These are phyloP conservation scores for Sialis fuliginosa DNA, from an alignment of 2,888 invertebrate species.

Conservation along the genomic window DNA sequence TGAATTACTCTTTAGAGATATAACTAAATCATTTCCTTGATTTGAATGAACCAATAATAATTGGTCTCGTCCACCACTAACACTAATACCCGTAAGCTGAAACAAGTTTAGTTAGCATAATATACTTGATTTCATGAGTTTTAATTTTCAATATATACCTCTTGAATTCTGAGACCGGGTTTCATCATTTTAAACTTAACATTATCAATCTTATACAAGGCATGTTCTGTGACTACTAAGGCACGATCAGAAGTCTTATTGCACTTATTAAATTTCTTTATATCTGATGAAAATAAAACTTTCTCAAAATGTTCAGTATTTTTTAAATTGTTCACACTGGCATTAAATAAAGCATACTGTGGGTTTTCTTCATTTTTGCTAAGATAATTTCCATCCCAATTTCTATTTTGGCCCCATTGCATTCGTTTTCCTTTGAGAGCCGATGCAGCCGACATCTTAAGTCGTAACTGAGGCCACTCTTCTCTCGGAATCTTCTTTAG, in stretches of 20 bases:
- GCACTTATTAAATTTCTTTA: constrained; percentile 51
- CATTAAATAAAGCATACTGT: constrained; percentile 42
- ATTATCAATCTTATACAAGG: constrained; percentile 74
- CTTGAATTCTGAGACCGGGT: constrained; percentile 61
- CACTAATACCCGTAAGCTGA: constrained; percentile 66
- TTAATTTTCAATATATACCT: constrained; percentile 30
- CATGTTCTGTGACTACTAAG: constrained; percentile 69
- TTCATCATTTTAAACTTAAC: constrained; percentile 76
- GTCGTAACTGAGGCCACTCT: constrained; percentile 75
- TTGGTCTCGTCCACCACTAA: constrained; percentile 76
- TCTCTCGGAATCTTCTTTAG: constrained; percentile 60
- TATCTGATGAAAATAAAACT: constrained; percentile 46
- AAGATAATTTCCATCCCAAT: constrained; percentile 77
- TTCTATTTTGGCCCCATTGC: constrained; percentile 58
- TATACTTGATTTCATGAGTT: constrained; percentile 6
- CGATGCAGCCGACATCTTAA: constrained; percentile 63
- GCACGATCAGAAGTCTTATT: constrained; percentile 61
- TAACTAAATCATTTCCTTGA: constrained; percentile 77
- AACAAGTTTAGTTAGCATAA: constrained; percentile 6
- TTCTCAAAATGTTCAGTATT: constrained; percentile 43
- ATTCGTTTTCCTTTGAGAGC: constrained; percentile 45
- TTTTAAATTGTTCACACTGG: constrained; percentile 47
- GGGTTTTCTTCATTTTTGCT: constrained; percentile 47
- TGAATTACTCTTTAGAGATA: constrained; percentile 38
- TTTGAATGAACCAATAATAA: constrained; percentile 73